Conservation (phyloP, 2,797 vertebrate genomes). For the Parotocinclus haroldoi region DNA sequence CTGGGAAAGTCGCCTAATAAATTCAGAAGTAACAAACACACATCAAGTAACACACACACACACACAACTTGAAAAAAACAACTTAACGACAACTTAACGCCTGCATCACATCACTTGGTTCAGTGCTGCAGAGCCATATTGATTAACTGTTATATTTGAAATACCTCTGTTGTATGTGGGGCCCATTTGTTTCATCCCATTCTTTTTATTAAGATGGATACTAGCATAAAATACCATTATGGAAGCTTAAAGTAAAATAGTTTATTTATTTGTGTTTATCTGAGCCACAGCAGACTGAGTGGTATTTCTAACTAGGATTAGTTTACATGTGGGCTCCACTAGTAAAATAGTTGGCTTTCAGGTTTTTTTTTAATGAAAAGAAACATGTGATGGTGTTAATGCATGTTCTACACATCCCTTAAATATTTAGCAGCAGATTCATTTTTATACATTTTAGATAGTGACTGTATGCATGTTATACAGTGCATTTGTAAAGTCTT, state of each 20-base stretch:
- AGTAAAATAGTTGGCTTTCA: too few species aligned
- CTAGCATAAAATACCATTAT: background rate
- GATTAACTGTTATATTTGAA: conserved; percentile 24
- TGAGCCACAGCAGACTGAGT: conserved; percentile 2
- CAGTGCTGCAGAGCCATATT: conserved; percentile 2
- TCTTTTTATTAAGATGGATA: conserved; percentile 23
- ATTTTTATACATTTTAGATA: too few species aligned
- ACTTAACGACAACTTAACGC: background rate
- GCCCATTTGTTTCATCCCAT: conserved; percentile 12
- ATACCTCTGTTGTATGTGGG: conserved; percentile 17
- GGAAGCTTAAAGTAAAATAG: conserved; percentile 12
- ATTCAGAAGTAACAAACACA: conserved; percentile 22
- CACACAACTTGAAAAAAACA: conserved; percentile 10
- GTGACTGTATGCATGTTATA: too few species aligned
- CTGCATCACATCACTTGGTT: background rate
- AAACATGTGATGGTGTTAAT: too few species aligned
- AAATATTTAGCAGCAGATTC: too few species aligned
- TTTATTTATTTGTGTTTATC: conserved; percentile 21
- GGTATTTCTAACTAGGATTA: conserved; percentile 24
- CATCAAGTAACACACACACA: conserved; percentile 11
- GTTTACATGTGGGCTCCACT: too few species aligned
- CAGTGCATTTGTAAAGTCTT: too few species aligned
- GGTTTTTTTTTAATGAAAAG: too few species aligned
- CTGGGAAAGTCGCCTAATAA: conserved; percentile 12
- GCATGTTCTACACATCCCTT: too few species aligned